Evolutionary conservation across 2,113 vertebrate genomes (phyloP).

Genomic region (Colaptes auratus): DNA sequence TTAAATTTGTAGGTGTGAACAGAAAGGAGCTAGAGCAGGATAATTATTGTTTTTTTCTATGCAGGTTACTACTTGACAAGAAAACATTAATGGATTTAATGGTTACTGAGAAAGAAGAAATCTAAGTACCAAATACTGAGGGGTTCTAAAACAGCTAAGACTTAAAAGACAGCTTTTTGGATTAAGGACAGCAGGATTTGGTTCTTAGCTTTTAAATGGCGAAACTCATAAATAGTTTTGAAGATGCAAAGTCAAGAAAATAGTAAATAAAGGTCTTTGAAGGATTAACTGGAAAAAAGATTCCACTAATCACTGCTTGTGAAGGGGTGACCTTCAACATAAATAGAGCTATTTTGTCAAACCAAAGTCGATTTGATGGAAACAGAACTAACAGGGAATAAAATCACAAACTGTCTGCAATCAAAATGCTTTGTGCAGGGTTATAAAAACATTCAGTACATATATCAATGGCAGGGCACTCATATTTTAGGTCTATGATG

Average conservation of each 20-base stretch:
- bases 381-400: slow-evolving; percentile 53
- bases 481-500: slow-evolving; percentile 19
- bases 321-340: slow-evolving; percentile 59
- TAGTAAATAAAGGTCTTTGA: slow-evolving; percentile 51
- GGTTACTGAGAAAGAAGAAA: background rate
- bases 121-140: background rate
- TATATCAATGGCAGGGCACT: background rate
- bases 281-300: slow-evolving; percentile 44
- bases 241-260: slow-evolving; percentile 45
- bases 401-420: slow-evolving; percentile 43
- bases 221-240: slow-evolving; percentile 34
- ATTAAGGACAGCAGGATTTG: background rate
- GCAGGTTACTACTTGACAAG: background rate
- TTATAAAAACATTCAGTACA: slow-evolving; percentile 48
- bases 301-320: slow-evolving; percentile 51
- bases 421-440: slow-evolving; percentile 51
- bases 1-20: background rate
- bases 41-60: background rate
- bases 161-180: background rate
- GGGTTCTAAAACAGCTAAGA: background rate
- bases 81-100: background rate
- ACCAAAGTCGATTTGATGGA: slow-evolving; percentile 23
- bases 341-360: slow-evolving; percentile 48
- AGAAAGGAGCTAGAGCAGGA: background rate
- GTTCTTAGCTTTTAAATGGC: slow-evolving; percentile 9